Evolutionary conservation across 1,140 invertebrate genomes (phyloP), one percentile per base, ranked within the genome.

Genomic region (Conus ventricosus): DNA sequence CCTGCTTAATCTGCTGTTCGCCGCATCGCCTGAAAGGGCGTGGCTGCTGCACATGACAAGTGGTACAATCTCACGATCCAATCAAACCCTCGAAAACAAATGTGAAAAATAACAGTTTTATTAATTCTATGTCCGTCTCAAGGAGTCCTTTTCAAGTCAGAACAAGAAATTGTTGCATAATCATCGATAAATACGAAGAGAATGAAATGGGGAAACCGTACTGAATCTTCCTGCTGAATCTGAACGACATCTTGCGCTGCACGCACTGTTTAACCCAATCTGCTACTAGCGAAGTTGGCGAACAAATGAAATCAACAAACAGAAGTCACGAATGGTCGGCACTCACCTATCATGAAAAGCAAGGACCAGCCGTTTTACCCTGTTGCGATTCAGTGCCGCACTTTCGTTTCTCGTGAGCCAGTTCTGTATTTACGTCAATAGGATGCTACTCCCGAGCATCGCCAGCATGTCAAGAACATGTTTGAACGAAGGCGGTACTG

Each of bases 391-490:
- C 81, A 83, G 39, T 6, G 81, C 81, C 20, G 51, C 67, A 71
- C 80, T 81, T 81, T 81, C 80, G 27, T 20, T 81, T 51, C 15
- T 81, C 10, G 20, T 54, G 13, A 54, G 39, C 11, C 80, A 81
- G 27, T 51, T 7, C 15, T 39, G 76, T 27, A 39, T 23, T 20
- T 20, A 55, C 51, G 80, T 81, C 51, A 81, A 3, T 55, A 51
- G 20, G 39, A 54, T 51, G 27, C 8, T 13, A 81, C 54, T 54
- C 54, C 51, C 23, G 80, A 23, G 7, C 51, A 54, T 81, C 80
- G 13, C 25, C 55, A n/a, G 63, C 88, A 88, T 85, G 88, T 88
- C 57, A 81, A 55, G 83, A 60, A 75, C 88, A 88, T 88, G 88
- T 88, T 88, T 88, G 67, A 88, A 88, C 83, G 53, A 76, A 71